These are phyloP conservation scores for Drosophila mayaguana DNA, from an alignment of 2,888 invertebrate species.

Conservation along the genomic window DNA sequence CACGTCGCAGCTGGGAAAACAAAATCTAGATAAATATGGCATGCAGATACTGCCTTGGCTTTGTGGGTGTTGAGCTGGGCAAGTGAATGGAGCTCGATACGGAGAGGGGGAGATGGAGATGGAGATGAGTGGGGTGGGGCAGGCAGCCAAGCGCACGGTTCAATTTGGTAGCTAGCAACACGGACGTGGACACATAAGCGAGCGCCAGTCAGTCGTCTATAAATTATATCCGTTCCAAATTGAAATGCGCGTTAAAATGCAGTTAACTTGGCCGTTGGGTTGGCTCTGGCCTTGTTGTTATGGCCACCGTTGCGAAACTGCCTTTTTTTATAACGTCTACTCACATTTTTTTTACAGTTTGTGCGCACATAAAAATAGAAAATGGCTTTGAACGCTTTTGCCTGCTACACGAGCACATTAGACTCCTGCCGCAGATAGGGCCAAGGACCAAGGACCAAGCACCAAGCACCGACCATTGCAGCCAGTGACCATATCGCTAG, in stretches of 20 bases:
- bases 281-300: constrained; percentile 70
- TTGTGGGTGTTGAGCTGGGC: background rate
- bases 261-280: constrained; percentile 82
- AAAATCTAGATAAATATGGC: constrained; percentile 79
- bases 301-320: constrained; percentile 73
- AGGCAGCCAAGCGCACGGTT: constrained; percentile 71
- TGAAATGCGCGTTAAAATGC: constrained; percentile 85
- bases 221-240: constrained; percentile 85
- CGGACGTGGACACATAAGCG: constrained; percentile 62
- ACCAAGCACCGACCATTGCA: constrained; percentile 9
- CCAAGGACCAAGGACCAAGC: constrained; percentile 15
- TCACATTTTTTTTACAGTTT: constrained; percentile 69
- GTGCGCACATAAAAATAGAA: constrained; percentile 79
- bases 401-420: constrained; percentile 69
- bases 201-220: constrained; percentile 83
- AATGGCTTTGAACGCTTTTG: constrained; percentile 70
- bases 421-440: constrained; percentile 50
- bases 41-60: constrained; percentile 51
- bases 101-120: background rate
- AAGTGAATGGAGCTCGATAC: background rate
- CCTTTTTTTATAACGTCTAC: constrained; percentile 72
- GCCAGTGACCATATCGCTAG: constrained; percentile 53
- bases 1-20: constrained; percentile 58
- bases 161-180: constrained; percentile 74
- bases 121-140: constrained; percentile 1